Evolutionary conservation across 2,113 vertebrate species (phyloP).

Genomic region (Corvus moneduloides): DNA sequence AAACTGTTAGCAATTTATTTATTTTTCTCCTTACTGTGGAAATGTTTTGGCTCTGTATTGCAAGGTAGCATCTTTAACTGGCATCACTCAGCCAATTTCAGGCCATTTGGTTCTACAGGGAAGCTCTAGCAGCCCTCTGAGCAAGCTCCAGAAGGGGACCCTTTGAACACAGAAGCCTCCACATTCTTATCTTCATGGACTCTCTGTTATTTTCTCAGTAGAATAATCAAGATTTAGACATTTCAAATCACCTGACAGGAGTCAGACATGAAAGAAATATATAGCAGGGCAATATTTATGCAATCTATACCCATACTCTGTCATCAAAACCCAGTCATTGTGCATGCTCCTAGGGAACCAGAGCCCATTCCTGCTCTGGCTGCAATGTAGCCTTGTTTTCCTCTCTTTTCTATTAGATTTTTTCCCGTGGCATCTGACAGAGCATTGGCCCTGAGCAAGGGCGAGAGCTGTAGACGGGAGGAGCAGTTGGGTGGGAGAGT

Average conservation of each 20-base stretch:
- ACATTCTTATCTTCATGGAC: neutral
- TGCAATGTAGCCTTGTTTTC: fast-evolving
- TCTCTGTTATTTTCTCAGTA: neutral
- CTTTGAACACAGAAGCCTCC: neutral
- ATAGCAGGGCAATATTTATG: neutral
- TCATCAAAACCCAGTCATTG: fast-evolving
- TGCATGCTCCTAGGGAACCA: fast-evolving
- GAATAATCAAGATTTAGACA: neutral
- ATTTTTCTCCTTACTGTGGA: conserved; percentile 22
- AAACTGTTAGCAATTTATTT: conserved; percentile 36
- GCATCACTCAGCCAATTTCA: neutral
- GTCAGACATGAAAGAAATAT: neutral
- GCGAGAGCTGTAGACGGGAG: fast-evolving
- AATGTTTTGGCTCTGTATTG: neutral
- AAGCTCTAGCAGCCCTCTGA: neutral
- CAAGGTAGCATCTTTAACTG: conserved; percentile 14
- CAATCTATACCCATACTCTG: neutral
- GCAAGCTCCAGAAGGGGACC: neutral
- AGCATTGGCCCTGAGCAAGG: neutral
- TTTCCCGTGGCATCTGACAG: neutral
- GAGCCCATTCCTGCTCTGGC: neutral
- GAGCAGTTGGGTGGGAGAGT: neutral
- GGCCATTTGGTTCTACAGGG: neutral
- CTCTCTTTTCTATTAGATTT: neutral
- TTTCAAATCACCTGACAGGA: neutral